Conservation (phyloP, 1,140 invertebrate genomes). For the Cryptotermes secundus region DNA sequence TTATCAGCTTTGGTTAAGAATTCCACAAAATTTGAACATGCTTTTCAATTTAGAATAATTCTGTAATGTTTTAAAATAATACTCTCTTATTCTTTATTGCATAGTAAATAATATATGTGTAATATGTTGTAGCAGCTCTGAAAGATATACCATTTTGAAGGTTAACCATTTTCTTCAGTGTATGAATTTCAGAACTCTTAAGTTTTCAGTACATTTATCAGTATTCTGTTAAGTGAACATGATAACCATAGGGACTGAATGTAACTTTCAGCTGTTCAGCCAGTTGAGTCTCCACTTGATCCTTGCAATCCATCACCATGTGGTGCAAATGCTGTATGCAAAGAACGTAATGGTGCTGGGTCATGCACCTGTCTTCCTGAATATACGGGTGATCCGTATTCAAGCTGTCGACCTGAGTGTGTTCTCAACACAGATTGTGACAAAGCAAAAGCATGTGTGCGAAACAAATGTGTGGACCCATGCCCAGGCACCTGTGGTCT, state of each 20-base stretch:
- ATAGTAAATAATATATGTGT: no score
- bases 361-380: conserved; percentile 42
- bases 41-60: no score
- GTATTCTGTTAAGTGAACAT: no score
- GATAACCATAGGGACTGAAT: background rate
- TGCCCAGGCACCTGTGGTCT: conserved; percentile 55
- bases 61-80: no score
- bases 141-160: no score
- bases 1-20: no score
- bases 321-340: conserved; percentile 43
- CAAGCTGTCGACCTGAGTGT: conserved; percentile 41
- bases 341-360: conserved; percentile 40
- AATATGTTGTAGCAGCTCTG: no score
- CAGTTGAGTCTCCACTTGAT: conserved; percentile 35
- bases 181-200: no score
- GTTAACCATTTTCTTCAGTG: no score
- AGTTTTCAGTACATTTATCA: no score
- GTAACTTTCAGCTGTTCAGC: conserved; percentile 32
- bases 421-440: conserved; percentile 44
- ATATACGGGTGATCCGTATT: conserved; percentile 42
- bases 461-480: conserved; percentile 55
- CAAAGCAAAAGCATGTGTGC: conserved; percentile 49
- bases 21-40: no score
- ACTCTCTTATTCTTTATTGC: no score
- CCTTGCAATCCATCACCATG: conserved; percentile 44